phyloP scores from a whole-genome alignment of 2,888 invertebrate species.

The Archips crataeganus region DNA sequence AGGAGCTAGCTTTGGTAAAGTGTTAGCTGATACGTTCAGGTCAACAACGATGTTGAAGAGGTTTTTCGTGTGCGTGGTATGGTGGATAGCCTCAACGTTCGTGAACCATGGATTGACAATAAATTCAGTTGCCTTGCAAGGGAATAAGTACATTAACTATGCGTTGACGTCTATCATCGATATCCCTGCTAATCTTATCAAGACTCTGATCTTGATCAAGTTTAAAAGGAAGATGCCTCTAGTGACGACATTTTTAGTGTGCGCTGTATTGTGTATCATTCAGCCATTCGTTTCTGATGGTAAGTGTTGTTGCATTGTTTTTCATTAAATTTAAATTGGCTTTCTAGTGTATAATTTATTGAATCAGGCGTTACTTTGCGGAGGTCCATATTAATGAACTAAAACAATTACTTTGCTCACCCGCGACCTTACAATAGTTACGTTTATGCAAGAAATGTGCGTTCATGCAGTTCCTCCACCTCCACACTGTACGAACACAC shows the following conservation, averaged over 20 bases:
- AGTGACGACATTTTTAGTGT: constrained; percentile 81
- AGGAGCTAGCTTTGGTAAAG: constrained; percentile 52
- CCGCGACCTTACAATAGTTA: too few relatives aligned
- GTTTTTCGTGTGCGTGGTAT: constrained; percentile 70
- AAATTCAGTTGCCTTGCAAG: constrained; percentile 90
- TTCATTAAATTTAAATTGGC: too few relatives aligned
- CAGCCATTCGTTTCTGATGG: constrained; percentile 86
- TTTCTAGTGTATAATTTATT: too few relatives aligned
- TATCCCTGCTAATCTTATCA: constrained; percentile 85
- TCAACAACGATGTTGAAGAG: constrained; percentile 65
- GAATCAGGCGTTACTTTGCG: too few relatives aligned
- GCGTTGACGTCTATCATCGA: constrained; percentile 85
- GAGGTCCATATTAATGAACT: too few relatives aligned
- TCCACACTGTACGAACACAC: too few relatives aligned
- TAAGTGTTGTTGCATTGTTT: constrained; percentile 54
- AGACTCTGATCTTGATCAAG: constrained; percentile 82
- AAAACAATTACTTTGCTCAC: too few relatives aligned
- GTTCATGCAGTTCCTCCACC: too few relatives aligned
- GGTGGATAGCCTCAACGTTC: constrained; percentile 89
- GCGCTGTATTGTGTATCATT: constrained; percentile 84
- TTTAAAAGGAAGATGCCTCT: constrained; percentile 85
- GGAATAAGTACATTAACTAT: constrained; percentile 92
- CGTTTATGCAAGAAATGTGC: too few relatives aligned
- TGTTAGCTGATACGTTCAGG: constrained; percentile 66
- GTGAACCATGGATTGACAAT: constrained; percentile 92